These are phyloP conservation scores for Odocoileus hemionus DNA, from an alignment of 2,113 vertebrate genomes.

Conservation along the genomic window DNA sequence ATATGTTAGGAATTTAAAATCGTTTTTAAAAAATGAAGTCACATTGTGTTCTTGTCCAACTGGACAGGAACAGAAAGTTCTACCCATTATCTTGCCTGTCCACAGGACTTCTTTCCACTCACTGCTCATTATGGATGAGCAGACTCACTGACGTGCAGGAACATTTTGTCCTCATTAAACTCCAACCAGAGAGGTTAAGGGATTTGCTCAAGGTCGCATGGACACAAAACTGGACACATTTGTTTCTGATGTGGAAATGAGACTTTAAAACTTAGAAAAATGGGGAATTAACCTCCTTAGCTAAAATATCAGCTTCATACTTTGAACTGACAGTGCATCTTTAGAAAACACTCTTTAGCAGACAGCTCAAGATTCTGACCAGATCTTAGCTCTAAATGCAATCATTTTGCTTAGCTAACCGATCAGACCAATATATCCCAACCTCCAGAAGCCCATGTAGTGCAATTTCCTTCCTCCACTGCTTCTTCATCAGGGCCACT, in stretches of 20 bases:
- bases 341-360: not conserved
- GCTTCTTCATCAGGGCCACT: too few relatives aligned
- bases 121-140: not conserved
- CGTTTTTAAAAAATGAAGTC: not conserved
- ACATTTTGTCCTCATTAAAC: not conserved
- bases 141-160: not conserved
- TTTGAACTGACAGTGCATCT: not conserved
- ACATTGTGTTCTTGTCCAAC: not conserved
- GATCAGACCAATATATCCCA: not conserved
- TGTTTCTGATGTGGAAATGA: slow-evolving; percentile 4
- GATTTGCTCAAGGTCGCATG: not conserved
- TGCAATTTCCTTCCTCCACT: not conserved
- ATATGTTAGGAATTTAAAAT: slow-evolving; percentile 1
- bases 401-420: not conserved
- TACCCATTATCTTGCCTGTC: not conserved
- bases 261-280: not conserved
- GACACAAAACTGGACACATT: not conserved
- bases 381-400: not conserved
- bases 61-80: not conserved
- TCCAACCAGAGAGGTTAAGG: not conserved
- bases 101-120: not conserved
- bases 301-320: not conserved
- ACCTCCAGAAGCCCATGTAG: rapidly evolving
- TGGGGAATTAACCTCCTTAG: not conserved
- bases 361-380: not conserved